phyloP scores from a whole-genome alignment of 2,888 invertebrate genomes.

The Invenusta paracnida region DNA sequence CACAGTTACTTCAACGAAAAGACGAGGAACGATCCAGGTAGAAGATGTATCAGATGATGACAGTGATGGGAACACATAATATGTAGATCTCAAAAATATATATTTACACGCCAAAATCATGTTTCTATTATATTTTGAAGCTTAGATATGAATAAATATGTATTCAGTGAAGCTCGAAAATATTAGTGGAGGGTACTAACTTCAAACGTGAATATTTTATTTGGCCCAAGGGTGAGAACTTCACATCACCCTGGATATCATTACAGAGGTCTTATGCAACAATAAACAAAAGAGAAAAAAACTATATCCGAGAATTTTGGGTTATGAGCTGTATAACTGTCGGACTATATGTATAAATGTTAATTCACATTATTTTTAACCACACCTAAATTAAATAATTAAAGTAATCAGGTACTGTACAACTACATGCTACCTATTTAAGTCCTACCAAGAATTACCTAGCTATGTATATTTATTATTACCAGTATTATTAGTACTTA shows the following conservation, averaged over 20 bases:
- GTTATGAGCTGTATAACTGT: conserved; percentile 10
- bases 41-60: conserved; percentile 13
- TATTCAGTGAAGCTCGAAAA: conserved; percentile 11
- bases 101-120: not conserved
- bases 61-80: conserved; percentile 1
- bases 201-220: conserved; percentile 22
- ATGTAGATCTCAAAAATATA: not conserved
- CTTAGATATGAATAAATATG: conserved; percentile 26
- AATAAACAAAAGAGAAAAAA: conserved; percentile 6
- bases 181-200: conserved; percentile 8
- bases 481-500: no score
- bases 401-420: no score
- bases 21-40: not conserved
- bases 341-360: no score
- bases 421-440: no score
- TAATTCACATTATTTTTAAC: no score
- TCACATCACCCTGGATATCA: conserved; percentile 10
- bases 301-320: conserved; percentile 1
- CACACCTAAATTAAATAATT: no score
- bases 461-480: no score
- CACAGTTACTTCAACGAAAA: not conserved
- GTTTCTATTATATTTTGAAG: conserved; percentile 18
- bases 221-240: conserved; percentile 14
- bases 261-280: not conserved
- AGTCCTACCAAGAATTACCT: no score